Base-by-base conservation (phyloP, 1,140 invertebrate genomes). In the Aplysia californica region DNA sequence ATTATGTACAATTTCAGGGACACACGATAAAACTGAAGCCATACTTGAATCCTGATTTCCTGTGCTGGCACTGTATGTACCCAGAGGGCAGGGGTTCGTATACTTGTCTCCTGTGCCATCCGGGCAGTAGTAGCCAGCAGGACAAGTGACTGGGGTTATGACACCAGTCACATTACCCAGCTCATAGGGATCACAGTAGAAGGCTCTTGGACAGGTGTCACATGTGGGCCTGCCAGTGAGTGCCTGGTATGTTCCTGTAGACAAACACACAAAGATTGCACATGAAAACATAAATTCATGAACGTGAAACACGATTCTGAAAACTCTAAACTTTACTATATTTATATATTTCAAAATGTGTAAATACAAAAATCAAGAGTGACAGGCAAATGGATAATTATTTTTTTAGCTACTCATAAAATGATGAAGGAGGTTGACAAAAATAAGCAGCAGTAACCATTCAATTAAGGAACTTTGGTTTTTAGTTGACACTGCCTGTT, bases 151-250 rank as follows among this genome's bases (percentile, higher is more conserved):
- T 21, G 85, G 85, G 21, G 29, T 26, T 6, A 85, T 83, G 21
- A 88, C 76, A 6, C 87, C 87, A 10, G 86, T 87, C 18, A 83
- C 81, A 70, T 88, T 88, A 15, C 73, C 78, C 31, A 80, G 72
- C 58, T 87, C 83, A 75, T 79, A 84, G 3, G 86, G 87, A 72
- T 88, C 87, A 74, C 87, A 88, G 79, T 88, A 88, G 31, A 55
- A 79, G 15, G 84, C 39, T 3, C 72, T 36, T 2, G 82, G 81
- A 73, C 87, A 88, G 0, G 26, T 31, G 15, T 80, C 59, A 78
- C 87, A 88, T 3, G 78, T 79, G 0, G 79, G 58, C 50, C 81
- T 77, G 0, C 78, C 83, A 3, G n/a, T 56, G 5, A 65, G 44
- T 35, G 71, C 67, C 55, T 87, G 84, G 71, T 84, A 86, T 5